These are phyloP conservation scores for Sciurus carolinensis DNA, from an alignment of 2,797 vertebrate genomes.

Conservation along the genomic window DNA sequence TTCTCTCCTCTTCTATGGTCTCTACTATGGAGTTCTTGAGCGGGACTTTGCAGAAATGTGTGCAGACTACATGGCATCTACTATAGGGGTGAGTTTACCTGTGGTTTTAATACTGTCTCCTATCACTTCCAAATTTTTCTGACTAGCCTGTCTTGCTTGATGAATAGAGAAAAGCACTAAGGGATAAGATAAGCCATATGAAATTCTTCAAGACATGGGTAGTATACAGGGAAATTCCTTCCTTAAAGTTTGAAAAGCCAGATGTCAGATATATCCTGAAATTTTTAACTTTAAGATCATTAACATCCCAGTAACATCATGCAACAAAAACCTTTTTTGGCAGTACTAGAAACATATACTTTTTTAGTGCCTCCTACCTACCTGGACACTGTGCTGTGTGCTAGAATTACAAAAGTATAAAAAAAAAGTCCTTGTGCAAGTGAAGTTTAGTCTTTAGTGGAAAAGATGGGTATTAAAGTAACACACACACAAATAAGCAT, in stretches of 20 bases:
- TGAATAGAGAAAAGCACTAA: neutral
- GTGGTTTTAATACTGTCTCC: neutral
- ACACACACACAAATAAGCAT: constrained; percentile 6
- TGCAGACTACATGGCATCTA: constrained; percentile 99
- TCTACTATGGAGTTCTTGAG: constrained; percentile 98
- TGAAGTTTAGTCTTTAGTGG: neutral
- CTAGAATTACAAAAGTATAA: constrained; percentile 20
- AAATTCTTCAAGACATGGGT: constrained; percentile 17
- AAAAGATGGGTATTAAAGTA: constrained; percentile 28
- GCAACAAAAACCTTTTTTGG: neutral
- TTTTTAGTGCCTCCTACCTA: neutral
- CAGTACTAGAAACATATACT: neutral
- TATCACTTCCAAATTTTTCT: neutral
- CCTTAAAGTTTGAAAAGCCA: constrained; percentile 67
- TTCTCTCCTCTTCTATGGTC: constrained; percentile 97
- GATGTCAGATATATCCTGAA: constrained; percentile 27
- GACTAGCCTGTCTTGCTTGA: constrained; percentile 3
- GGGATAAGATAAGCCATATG: neutral
- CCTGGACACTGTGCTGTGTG: neutral
- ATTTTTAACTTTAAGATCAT: constrained; percentile 62
- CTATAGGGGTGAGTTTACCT: constrained; percentile 94
- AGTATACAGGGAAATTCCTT: neutral
- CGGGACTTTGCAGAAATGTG: constrained; percentile 99
- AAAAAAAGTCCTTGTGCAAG: constrained; percentile 41
- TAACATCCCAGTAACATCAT: neutral